Evolutionary conservation across 2,888 invertebrate species (phyloP), one percentile per base, ranked within the genome.

Genomic region (Eristalis intricaria): DNA sequence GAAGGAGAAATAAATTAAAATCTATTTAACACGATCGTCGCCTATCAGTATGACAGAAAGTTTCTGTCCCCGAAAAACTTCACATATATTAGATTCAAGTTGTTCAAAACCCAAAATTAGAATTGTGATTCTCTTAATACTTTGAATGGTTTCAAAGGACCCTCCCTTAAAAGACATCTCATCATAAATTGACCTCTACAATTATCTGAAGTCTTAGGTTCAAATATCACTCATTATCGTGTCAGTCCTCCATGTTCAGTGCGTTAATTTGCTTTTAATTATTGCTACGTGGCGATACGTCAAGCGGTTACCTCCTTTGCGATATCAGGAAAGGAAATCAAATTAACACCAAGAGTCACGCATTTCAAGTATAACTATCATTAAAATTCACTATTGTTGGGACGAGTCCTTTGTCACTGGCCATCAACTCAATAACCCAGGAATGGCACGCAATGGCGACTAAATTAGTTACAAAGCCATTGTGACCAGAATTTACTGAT

Each of bases 291-390:
- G 38, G 78, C 70, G 38, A 7, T 66, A n/a, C 13, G 40, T 69
- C 73, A 60, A 68, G 69, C 63, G 71, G 61, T 68, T 29, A 29
- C 56, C 68, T n/a, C n/a, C 50, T 50, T 66, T 50, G 32, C 61
- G 43, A 68, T 70, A 69, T 75, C 58, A 64, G 58, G 43, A 71
- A 78, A 75, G 65, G 69, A 86, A 82, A 75, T 86, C 65, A 56
- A 65, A 82, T 78, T 77, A 77, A 32, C 84, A 71, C 26, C 61
- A 81, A 82, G 69, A 86, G 65, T 74, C 74, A 61, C 61, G 35
- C 38, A 26, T 50, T 83, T 60, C 73, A 74, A 82, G 69, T 64
- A 74, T 74, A 74, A 70, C 82, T 71, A 80, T 43, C 74, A 73
- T 69, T 66, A 70, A 60, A 60, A 40, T 75, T 50, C 29, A 22